Evolutionary conservation across 2,113 vertebrate species (phyloP).

Genomic region (Atherinomorus stipes): DNA sequence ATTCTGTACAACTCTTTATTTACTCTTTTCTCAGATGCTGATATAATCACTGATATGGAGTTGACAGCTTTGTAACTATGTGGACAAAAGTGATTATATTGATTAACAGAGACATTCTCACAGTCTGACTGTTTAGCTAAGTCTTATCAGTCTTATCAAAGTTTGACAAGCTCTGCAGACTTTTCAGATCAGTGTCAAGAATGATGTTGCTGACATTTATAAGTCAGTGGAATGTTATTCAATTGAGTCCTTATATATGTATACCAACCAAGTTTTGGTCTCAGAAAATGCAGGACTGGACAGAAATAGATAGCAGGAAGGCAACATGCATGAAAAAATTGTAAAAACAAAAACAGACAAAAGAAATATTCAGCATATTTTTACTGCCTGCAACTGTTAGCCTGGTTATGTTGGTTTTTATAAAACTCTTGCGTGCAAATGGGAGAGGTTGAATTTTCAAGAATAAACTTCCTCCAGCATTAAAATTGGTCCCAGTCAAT

Average conservation of each 20-base stretch:
- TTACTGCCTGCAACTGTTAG: neutral
- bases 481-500: constrained; percentile 16
- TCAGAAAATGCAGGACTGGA: too few relatives aligned
- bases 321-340: too few relatives aligned
- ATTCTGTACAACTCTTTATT: too few relatives aligned
- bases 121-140: neutral
- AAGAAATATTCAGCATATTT: neutral
- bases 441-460: constrained; percentile 1
- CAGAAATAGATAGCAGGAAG: too few relatives aligned
- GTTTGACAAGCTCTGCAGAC: too few relatives aligned
- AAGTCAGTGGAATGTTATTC: too few relatives aligned
- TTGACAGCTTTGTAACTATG: neutral
- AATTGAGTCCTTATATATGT: too few relatives aligned
- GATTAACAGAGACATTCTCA: neutral
- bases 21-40: too few relatives aligned
- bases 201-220: too few relatives aligned
- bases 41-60: neutral
- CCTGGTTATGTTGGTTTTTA: neutral
- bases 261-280: too few relatives aligned
- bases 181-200: too few relatives aligned
- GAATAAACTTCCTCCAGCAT: constrained; percentile 8
- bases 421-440: neutral
- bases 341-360: neutral
- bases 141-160: neutral
- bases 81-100: neutral